Percentiles rank a stretch among this genome's conserved stretches.
These are phyloP conservation scores for Stenopsyche tienmushanensis DNA, from an alignment of 1,140 invertebrate genomes.

Conservation along the genomic window DNA sequence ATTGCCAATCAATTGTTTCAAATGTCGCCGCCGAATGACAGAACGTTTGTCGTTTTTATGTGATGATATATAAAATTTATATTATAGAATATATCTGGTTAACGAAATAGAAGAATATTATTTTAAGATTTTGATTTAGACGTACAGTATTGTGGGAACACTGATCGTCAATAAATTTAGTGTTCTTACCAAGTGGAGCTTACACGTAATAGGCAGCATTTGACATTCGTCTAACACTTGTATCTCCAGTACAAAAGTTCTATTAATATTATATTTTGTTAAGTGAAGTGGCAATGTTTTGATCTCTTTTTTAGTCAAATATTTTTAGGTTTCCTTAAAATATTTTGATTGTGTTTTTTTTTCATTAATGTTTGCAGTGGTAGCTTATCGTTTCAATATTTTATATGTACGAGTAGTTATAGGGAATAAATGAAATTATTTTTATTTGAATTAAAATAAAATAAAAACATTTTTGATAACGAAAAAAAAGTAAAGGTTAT, in stretches of 20 bases:
- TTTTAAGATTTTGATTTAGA: conserved; percentile 36
- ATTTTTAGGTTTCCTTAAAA: conserved; percentile 54
- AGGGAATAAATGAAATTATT: conserved; percentile 58
- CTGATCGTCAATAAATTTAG: conserved; percentile 16
- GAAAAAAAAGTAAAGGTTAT: conserved; percentile 51
- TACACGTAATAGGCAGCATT: conserved; percentile 35
- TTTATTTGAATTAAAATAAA: conserved; percentile 55
- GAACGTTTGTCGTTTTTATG: conserved; percentile 35
- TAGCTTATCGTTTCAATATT: conserved; percentile 47
- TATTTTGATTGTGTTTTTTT: conserved; percentile 45
- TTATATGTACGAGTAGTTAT: conserved; percentile 48
- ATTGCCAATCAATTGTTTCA: conserved; percentile 37
- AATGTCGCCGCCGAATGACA: background rate
- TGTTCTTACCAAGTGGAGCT: conserved; percentile 27
- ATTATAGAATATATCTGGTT: conserved; percentile 34
- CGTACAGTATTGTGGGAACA: conserved; percentile 33
- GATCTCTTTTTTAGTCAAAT: conserved; percentile 73
- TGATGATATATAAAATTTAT: conserved; percentile 35
- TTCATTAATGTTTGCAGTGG: conserved; percentile 45
- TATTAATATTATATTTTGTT: conserved; percentile 40
- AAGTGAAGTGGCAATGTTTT: conserved; percentile 67
- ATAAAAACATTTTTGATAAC: conserved; percentile 57
- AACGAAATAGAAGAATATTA: conserved; percentile 33
- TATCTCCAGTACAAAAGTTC: conserved; percentile 36
- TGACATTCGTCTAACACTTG: conserved; percentile 27